Evolutionary conservation across 2,797 vertebrate species (phyloP).

Genomic region (Sciurus vulgaris): DNA sequence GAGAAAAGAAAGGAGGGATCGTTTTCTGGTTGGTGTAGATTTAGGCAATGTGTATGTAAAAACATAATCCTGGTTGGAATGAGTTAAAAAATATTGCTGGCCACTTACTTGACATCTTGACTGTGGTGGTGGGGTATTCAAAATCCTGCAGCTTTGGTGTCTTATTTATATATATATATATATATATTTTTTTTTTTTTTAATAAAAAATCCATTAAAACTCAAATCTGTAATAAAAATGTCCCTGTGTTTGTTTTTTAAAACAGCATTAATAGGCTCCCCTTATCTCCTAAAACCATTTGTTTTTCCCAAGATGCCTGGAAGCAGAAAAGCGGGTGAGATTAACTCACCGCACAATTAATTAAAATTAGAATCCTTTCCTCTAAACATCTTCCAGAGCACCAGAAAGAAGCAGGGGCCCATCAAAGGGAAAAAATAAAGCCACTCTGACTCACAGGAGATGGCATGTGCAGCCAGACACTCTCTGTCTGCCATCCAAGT

Average conservation of each 20-base stretch:
- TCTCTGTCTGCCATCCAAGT: neutral
- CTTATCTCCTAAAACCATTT: conserved; percentile 87
- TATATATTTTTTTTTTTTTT: neutral
- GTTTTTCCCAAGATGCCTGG: conserved; percentile 83
- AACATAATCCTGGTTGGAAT: conserved; percentile 59
- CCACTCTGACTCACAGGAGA: conserved; percentile 46
- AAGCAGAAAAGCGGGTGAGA: conserved; percentile 79
- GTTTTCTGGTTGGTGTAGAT: conserved; percentile 17
- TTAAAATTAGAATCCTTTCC: conserved; percentile 83
- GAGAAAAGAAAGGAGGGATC: conserved; percentile 10
- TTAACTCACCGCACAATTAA: conserved; percentile 85
- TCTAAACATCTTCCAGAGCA: conserved; percentile 77
- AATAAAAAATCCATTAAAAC: conserved; percentile 79
- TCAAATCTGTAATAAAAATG: conserved; percentile 81
- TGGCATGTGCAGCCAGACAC: neutral
- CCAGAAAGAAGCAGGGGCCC: conserved; percentile 73
- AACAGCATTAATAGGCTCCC: conserved; percentile 78
- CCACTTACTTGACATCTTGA: conserved; percentile 64
- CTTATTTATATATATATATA: conserved; percentile 76
- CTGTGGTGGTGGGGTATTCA: neutral
- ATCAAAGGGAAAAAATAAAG: conserved; percentile 80
- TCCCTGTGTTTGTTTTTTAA: conserved; percentile 77
- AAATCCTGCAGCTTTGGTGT: conserved; percentile 65
- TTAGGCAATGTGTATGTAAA: conserved; percentile 23
- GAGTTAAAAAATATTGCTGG: conserved; percentile 77